Percentiles rank a stretch among this genome's conserved stretches.
Conservation (phyloP, 2,797 vertebrate genomes). For the Cynopterus sphinx region DNA sequence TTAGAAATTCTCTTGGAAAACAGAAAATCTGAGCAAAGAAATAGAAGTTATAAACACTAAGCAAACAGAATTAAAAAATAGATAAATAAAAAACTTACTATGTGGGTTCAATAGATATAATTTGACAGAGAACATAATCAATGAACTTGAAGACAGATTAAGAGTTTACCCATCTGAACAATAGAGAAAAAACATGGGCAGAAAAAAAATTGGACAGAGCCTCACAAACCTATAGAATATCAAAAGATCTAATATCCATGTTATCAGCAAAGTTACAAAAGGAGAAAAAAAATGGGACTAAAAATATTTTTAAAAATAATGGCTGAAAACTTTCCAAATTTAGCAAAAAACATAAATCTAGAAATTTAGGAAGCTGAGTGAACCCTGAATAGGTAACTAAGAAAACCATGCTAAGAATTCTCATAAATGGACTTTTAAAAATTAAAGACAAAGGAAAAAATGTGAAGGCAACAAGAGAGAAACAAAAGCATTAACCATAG, state of each 20-base stretch:
- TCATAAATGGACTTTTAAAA: background rate
- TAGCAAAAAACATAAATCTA: too few relatives aligned
- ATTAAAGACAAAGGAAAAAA: background rate
- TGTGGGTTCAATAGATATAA: background rate
- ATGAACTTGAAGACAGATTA: background rate
- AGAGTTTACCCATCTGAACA: background rate
- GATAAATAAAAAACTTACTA: background rate
- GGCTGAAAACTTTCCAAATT: too few relatives aligned
- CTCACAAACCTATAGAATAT: background rate
- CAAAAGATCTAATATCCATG: background rate
- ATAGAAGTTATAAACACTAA: background rate
- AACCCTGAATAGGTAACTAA: background rate
- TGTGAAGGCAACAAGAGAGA: background rate
- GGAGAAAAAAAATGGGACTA: background rate
- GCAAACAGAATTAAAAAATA: background rate
- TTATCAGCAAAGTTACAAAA: background rate
- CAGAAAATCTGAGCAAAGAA: background rate
- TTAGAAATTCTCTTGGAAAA: background rate
- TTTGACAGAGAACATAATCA: background rate
- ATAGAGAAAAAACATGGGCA: background rate
- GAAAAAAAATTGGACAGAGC: background rate
- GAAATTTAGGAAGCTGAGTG: too few relatives aligned
- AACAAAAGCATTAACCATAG: background rate
- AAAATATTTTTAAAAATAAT: too few relatives aligned
- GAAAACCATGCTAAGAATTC: background rate